A percentile compares a stretch with the other conserved stretches of the same genome.
Conservation (phyloP, 1,140 invertebrate genomes). For the Oreohelix idahoensis region DNA sequence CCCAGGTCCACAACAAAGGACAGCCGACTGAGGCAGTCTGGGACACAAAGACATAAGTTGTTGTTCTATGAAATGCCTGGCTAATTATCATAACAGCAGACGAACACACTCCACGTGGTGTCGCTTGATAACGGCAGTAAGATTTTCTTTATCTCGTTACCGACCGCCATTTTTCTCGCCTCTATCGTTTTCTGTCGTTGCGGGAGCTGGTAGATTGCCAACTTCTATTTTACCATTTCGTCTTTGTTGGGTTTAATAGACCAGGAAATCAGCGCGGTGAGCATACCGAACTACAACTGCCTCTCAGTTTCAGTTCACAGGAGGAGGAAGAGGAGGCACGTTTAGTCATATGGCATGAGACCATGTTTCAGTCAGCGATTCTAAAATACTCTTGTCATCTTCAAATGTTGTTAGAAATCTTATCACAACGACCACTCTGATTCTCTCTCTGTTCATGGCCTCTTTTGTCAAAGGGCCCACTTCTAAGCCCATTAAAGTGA, state of each 20-base stretch:
- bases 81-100: slow-evolving; percentile 3
- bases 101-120: background rate
- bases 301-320: too few species aligned
- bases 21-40: background rate
- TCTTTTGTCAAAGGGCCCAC: too few species aligned
- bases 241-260: background rate
- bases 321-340: too few species aligned
- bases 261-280: background rate
- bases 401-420: too few species aligned
- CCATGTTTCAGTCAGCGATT: too few species aligned
- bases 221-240: background rate
- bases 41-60: background rate
- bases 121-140: background rate
- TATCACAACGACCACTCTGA: too few species aligned
- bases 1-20: background rate
- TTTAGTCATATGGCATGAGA: too few species aligned
- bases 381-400: too few species aligned
- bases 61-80: background rate
- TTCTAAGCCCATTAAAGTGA: too few species aligned
- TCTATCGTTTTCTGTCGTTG: background rate
- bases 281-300: too few species aligned
- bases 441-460: too few species aligned
- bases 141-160: background rate
- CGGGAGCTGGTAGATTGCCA: background rate
- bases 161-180: background rate